A percentile compares a stretch with the other conserved stretches of the same genome.
Evolutionary conservation across 1,140 invertebrate genomes (phyloP).

Genomic region (Cherax destructor): DNA sequence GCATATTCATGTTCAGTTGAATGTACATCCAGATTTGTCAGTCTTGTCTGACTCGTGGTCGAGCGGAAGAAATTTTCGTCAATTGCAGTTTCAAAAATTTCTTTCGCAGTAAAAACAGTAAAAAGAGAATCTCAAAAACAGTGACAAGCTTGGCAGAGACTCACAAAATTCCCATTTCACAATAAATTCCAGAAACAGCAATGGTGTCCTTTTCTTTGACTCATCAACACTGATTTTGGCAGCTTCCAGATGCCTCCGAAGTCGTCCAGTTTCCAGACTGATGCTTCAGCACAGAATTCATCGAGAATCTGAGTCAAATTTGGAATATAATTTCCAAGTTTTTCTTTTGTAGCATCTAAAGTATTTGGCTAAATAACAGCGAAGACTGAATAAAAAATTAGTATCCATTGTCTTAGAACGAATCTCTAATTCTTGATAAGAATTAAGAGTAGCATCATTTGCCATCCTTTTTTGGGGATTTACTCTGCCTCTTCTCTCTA

Average conservation of each 20-base stretch:
- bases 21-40: too few species aligned
- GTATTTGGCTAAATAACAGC: background rate
- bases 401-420: background rate
- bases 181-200: background rate
- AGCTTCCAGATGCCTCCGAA: background rate
- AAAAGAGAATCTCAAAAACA: background rate
- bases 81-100: too few species aligned
- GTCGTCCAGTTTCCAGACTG: background rate
- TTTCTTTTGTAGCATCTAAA: too few species aligned
- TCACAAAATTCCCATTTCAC: background rate
- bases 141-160: slow-evolving; percentile 1
- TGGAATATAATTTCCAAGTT: too few species aligned
- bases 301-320: too few species aligned
- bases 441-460: too few species aligned
- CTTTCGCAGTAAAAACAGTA: too few species aligned
- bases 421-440: too few species aligned
- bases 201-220: background rate
- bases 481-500: slow-evolving; percentile 20
- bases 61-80: background rate
- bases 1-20: too few species aligned
- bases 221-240: background rate
- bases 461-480: background rate
- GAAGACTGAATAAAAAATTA: background rate
- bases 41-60: too few species aligned
- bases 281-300: background rate